These are phyloP conservation scores for Lethenteron reissneri DNA, from an alignment of 2,113 vertebrate genomes.

Conservation along the genomic window DNA sequence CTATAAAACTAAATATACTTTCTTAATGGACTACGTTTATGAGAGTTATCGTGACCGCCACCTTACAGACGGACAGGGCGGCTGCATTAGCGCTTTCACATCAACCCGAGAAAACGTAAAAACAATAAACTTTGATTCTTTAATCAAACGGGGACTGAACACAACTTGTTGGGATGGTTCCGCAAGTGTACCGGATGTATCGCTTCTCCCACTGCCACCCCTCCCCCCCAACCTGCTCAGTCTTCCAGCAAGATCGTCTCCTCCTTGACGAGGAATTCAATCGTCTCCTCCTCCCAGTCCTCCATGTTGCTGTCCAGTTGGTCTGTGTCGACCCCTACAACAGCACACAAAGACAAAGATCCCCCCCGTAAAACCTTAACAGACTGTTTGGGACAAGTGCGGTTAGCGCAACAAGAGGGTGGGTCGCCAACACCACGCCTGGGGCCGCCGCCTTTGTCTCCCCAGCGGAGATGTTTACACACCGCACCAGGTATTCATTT, in stretches of 20 bases:
- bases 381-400: not conserved
- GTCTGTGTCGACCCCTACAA: conserved; percentile 61
- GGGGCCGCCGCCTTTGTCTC: not conserved
- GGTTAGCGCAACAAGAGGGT: not conserved
- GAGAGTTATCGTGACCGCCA: too few species aligned
- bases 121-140: conserved; percentile 22
- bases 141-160: conserved; percentile 21
- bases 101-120: conserved; percentile 12
- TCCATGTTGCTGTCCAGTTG: conserved; percentile 91
- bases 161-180: conserved; percentile 35
- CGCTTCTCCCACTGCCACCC: too few species aligned
- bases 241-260: conserved; percentile 77
- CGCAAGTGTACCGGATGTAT: conserved; percentile 16
- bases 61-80: not conserved
- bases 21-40: too few species aligned
- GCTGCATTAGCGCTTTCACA: not conserved
- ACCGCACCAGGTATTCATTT: not conserved
- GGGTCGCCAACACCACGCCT: not conserved
- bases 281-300: conserved; percentile 97
- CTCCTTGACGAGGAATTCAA: conserved; percentile 98
- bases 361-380: not conserved
- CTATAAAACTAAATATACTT: too few species aligned
- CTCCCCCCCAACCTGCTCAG: too few species aligned
- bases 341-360: conserved; percentile 4
- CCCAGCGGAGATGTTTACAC: not conserved